Evolutionary conservation across 1,140 invertebrate genomes (phyloP), one percentile per base, ranked within the genome.

Genomic region (Scaptomyza pallida): DNA sequence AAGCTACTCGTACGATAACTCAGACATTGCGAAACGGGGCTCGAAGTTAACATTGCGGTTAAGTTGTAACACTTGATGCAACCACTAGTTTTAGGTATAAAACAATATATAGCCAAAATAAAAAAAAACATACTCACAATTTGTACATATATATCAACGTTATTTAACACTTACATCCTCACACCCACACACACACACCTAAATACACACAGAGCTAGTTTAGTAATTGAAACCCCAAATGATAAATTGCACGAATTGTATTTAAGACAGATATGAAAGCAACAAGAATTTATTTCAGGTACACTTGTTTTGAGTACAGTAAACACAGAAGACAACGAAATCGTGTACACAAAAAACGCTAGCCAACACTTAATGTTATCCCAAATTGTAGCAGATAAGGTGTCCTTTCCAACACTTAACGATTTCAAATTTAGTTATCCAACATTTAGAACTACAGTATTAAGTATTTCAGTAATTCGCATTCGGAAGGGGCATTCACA

Each of bases 21-120:
- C 59, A 62, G 64, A 80, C 68, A 77, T 64, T 48, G 68, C 64
- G 63, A 81, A 81, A 78, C 79, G 79, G 75, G 76, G 89, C 79
- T 89, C 86, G 72, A 91, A 91, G 89, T 91, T 91, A 91, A 91
- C 89, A 91, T 91, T 91, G 85, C 75, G 77, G 72, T 75, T 90
- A 90, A 90, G 89, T 76, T 68, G 52, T 72, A 72, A 60, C 37
- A 77, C 52, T 48, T 75, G 59, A 75, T 63, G 43, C 52, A 78
- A 69, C 63, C 35, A 77, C 50, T 69, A 88, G 82, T 64, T 30
- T 44, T 57, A 43, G 26, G 8, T 0, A 19, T 43, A 30, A 15
- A 19, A 41, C 17, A 41, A 61, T 9, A 41, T 51, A 54, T n/a
- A n/a, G n/a, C n/a, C n/a, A n/a, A n/a, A n/a, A n/a, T n/a, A n/a